Percentiles rank a stretch among this genome's conserved stretches.
These are phyloP conservation scores for Periophthalmus modestus DNA, from an alignment of 2,113 vertebrate genomes.

Conservation along the genomic window DNA sequence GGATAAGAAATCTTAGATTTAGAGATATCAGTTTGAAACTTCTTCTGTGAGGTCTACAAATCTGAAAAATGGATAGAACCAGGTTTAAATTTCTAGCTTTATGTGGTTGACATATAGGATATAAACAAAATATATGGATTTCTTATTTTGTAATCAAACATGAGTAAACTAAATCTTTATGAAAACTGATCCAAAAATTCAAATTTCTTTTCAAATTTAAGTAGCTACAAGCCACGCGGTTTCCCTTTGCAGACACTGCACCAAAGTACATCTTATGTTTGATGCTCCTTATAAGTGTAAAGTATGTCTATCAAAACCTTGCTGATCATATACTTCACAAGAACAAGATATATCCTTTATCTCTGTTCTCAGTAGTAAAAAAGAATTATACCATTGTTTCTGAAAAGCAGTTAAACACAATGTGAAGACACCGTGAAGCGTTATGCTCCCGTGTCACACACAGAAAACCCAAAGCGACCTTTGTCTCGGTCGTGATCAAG, in stretches of 20 bases:
- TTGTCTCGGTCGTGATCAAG: constrained; percentile 31
- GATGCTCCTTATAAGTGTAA: constrained; percentile 3
- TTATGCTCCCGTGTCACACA: constrained; percentile 14
- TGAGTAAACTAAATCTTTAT: too few relatives aligned
- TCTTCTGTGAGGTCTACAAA: too few relatives aligned
- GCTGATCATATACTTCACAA: too few relatives aligned
- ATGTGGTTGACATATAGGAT: too few relatives aligned
- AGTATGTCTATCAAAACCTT: constrained; percentile 14
- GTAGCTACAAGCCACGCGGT: not conserved
- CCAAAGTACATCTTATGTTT: not conserved
- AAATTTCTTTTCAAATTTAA: not conserved
- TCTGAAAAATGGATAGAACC: too few relatives aligned
- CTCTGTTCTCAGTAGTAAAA: not conserved
- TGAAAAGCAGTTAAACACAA: constrained; percentile 26
- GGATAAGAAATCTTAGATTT: too few relatives aligned
- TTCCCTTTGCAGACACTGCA: not conserved
- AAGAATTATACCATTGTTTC: not conserved
- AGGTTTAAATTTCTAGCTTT: too few relatives aligned
- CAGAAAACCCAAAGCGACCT: constrained; percentile 28
- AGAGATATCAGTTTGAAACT: too few relatives aligned
- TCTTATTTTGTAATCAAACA: too few relatives aligned
- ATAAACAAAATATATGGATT: too few relatives aligned
- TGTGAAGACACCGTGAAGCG: constrained; percentile 19
- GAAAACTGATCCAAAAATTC: too few relatives aligned
- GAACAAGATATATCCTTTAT: constrained; percentile 14